Evolutionary conservation across 2,888 invertebrate species (phyloP), one percentile per base, ranked within the genome.

Genomic region (Pollenia angustigena): DNA sequence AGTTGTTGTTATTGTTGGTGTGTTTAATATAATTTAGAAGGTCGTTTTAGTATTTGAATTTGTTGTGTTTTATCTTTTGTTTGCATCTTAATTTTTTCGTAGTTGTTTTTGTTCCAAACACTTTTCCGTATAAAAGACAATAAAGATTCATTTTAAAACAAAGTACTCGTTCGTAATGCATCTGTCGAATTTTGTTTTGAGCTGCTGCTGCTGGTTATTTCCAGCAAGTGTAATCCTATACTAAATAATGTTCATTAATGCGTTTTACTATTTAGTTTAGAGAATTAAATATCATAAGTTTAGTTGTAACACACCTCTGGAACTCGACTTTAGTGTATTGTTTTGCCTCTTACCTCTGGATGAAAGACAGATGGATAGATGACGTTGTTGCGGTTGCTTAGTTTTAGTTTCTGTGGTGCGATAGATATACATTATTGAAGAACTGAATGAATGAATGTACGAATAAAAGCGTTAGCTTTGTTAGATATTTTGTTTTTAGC

Each of bases 21-120:
- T 71, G 64, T 56, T 32, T 83, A 40, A 44, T 75, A 14, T 16
- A 18, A 71, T 81, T 80, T 81, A 85, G 81, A 85, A 81, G 81
- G 80, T 85, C 85, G 75, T 81, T 85, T 81, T 81, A 76, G 71
- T 66, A 50, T 71, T 81, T 75, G 44, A 74, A 46, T 80, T 74
- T 60, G 42, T 48, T 42, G 50, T 75, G 23, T 58, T 44, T 40
- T 7, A 60, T 54, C 60, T 75, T 66, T 82, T 82, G 42, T 68
- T 42, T 54, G 23, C 44, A 54, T 44, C 40, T 72, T 71, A 12
- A 14, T 81, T 48, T 50, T 44, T 58, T 52, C 32, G n/a, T 52
- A 50, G 32, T 23, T 54, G 48, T 52, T 11, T 81, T 60, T 69
- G 40, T 54, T 58, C 44, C n/a, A 72, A 66, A 72, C 58, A 72